A percentile compares a stretch with the other conserved stretches of the same genome.
phyloP scores from a whole-genome alignment of 2,113 vertebrate species.

The Trogon melanurus region DNA sequence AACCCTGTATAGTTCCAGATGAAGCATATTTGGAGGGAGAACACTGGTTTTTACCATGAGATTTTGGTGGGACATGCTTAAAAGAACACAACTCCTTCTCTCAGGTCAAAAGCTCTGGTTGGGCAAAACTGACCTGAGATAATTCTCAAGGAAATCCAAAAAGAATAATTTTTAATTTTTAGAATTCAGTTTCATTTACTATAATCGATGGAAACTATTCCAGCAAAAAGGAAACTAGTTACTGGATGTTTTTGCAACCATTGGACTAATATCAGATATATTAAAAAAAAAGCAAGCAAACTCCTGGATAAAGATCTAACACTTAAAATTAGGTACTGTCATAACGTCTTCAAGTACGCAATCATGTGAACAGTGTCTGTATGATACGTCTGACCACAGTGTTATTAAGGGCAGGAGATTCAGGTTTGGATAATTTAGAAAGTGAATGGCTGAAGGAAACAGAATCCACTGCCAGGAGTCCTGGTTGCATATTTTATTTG shows the following conservation, averaged over 20 bases:
- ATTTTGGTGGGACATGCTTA: background rate
- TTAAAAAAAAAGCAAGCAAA: background rate
- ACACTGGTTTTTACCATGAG: background rate
- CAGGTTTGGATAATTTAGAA: background rate
- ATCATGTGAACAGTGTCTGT: background rate
- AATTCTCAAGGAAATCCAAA: background rate
- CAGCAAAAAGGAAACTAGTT: background rate
- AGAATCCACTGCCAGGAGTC: background rate
- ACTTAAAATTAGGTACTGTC: background rate
- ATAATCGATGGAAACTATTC: background rate
- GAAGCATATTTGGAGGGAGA: background rate
- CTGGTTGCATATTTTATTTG: background rate
- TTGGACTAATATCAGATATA: background rate
- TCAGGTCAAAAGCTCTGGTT: background rate
- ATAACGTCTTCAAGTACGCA: background rate
- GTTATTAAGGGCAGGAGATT: background rate
- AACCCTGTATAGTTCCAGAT: background rate
- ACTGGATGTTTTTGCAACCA: background rate
- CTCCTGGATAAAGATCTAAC: background rate
- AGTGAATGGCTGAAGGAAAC: background rate
- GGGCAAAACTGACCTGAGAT: background rate
- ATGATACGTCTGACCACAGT: background rate
- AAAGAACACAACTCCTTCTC: background rate
- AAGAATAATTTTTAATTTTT: background rate
- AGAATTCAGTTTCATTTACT: background rate